Conservation (phyloP, 92 coral and sea anemone species). For the Porites cylindrica region DNA sequence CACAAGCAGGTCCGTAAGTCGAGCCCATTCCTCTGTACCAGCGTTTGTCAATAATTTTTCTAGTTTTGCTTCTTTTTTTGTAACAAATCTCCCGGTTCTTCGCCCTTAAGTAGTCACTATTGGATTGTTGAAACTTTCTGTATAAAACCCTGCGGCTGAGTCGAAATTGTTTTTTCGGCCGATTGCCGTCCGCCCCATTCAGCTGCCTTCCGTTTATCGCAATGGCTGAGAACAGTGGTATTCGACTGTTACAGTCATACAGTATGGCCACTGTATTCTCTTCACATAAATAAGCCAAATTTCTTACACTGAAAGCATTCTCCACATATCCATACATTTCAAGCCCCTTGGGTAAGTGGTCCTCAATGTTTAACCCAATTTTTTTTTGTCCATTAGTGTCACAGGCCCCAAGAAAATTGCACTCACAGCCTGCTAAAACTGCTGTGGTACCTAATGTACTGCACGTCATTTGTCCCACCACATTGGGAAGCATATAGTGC, state of each 20-base stretch:
- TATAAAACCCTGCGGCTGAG: neutral
- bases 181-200: neutral
- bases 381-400: conserved; percentile 1
- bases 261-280: conserved; percentile 38
- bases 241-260: conserved; percentile 40
- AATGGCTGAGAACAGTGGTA: conserved; percentile 45
- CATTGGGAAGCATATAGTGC: too few relatives aligned
- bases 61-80: neutral
- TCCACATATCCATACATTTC: conserved; percentile 10
- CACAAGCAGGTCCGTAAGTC: neutral
- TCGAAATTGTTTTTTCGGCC: conserved; percentile 10
- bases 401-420: conserved; percentile 27
- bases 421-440: conserved; percentile 10
- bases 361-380: neutral
- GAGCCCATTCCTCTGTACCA: conserved; percentile 28
- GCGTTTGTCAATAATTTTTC: conserved; percentile 9
- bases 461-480: neutral
- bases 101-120: conserved; percentile 28
- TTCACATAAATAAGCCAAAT: conserved; percentile 35
- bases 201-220: conserved; percentile 32
- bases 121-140: conserved; percentile 46
- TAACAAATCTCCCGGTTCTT: conserved; percentile 31
- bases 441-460: neutral
- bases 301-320: neutral
- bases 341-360: conserved; percentile 13